Evolutionary conservation across 1,140 invertebrate species (phyloP).

Genomic region (Micrasema longulum): DNA sequence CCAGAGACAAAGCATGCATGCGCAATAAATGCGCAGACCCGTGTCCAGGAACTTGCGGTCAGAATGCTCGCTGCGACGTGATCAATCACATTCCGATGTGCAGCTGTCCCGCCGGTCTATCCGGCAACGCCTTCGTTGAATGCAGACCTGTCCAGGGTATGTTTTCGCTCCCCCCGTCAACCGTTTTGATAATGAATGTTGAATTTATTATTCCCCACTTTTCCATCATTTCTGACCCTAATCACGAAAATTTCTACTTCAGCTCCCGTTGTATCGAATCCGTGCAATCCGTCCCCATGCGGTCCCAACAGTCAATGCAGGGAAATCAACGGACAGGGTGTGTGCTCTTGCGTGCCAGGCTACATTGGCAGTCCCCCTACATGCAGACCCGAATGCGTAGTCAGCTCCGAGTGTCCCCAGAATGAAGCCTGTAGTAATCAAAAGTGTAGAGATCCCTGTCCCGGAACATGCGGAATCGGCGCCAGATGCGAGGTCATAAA

Average conservation of each 20-base stretch:
- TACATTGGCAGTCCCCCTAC: constrained; percentile 74
- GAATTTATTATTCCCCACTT: background rate
- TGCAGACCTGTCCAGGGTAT: constrained; percentile 70
- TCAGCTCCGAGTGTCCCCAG: constrained; percentile 73
- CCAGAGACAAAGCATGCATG: constrained; percentile 78
- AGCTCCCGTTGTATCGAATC: constrained; percentile 59
- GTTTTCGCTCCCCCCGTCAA: constrained; percentile 38
- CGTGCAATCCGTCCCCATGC: constrained; percentile 73
- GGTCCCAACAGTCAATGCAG: constrained; percentile 74
- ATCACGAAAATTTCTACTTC: too few species aligned
- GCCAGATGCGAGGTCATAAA: constrained; percentile 73
- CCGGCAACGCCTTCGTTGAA: constrained; percentile 83
- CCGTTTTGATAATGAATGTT: background rate
- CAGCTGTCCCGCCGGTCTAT: constrained; percentile 74
- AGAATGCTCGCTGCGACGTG: constrained; percentile 85
- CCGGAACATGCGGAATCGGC: constrained; percentile 73
- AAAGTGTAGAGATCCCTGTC: constrained; percentile 74
- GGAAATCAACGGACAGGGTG: constrained; percentile 68
- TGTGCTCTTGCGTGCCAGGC: constrained; percentile 72
- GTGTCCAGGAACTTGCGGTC: constrained; percentile 82
- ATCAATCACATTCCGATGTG: constrained; percentile 86
- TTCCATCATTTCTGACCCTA: constrained; percentile 9
- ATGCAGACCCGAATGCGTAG: constrained; percentile 74
- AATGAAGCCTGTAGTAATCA: constrained; percentile 73
- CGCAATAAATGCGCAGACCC: constrained; percentile 82